A percentile compares a stretch with the other conserved stretches of the same genome.
phyloP scores from a whole-genome alignment of 2,888 invertebrate species.

The Oxytorus armatus region DNA sequence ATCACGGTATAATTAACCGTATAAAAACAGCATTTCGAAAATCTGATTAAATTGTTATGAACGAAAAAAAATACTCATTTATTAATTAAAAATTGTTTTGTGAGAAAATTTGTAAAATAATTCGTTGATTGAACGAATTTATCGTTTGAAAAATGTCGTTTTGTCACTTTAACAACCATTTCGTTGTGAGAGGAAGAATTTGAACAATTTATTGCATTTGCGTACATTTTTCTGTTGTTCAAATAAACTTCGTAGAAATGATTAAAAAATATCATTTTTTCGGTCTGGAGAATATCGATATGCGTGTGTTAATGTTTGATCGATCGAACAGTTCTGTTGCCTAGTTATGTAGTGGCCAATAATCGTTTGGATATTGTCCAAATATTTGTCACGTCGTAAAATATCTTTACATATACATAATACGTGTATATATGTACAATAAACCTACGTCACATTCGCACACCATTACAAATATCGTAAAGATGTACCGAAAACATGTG shows the following conservation, averaged over 20 bases:
- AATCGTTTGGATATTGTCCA: conserved; percentile 65
- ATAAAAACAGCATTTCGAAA: neutral
- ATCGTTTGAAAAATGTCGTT: too few species aligned
- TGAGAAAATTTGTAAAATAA: too few species aligned
- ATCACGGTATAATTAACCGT: too few species aligned
- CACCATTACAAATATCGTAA: conserved; percentile 31
- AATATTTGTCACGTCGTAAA: conserved; percentile 52
- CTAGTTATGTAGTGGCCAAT: conserved; percentile 39
- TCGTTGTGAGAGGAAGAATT: too few species aligned
- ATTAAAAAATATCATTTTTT: neutral
- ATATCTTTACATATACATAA: conserved; percentile 32
- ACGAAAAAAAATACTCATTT: too few species aligned
- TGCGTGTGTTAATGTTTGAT: conserved; percentile 35
- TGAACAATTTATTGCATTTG: too few species aligned
- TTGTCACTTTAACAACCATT: too few species aligned
- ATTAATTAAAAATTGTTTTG: too few species aligned
- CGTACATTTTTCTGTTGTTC: too few species aligned
- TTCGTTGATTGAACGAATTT: too few species aligned
- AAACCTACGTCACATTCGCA: conserved; percentile 1
- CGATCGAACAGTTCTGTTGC: conserved; percentile 44
- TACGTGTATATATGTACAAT: conserved; percentile 18
- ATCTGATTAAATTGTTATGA: neutral
- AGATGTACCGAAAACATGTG: conserved; percentile 15
- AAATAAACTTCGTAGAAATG: too few species aligned
- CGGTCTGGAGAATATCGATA: too few species aligned